These are phyloP conservation scores for Xerus rutilus DNA, from an alignment of 2,797 vertebrate genomes.

Conservation along the genomic window DNA sequence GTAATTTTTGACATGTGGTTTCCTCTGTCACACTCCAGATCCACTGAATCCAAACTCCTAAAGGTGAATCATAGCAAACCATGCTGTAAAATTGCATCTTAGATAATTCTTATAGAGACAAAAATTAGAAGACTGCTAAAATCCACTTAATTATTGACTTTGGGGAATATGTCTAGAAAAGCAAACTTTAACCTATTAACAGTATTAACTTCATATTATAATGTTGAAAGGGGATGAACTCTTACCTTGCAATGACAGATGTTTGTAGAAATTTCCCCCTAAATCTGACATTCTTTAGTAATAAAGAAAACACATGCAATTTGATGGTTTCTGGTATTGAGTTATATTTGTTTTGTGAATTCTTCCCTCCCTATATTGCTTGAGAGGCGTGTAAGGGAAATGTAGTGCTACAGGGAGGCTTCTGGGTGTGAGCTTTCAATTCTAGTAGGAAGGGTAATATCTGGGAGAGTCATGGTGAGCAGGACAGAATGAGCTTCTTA, in stretches of 20 bases:
- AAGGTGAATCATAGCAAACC: background rate
- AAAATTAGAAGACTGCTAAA: constrained; percentile 17
- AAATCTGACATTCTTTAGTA: background rate
- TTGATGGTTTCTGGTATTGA: background rate
- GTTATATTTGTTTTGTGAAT: background rate
- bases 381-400: background rate
- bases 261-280: background rate
- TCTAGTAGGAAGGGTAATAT: background rate
- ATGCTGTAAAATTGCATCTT: background rate
- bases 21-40: background rate
- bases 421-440: background rate
- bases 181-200: background rate
- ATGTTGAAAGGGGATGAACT: background rate
- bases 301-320: background rate
- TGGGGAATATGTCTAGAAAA: constrained; percentile 15
- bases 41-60: constrained; percentile 23
- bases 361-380: background rate
- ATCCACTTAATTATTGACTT: constrained; percentile 9
- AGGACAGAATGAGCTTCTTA: background rate
- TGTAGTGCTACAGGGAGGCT: background rate
- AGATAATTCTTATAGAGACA: background rate
- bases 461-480: background rate
- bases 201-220: background rate
- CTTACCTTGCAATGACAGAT: background rate
- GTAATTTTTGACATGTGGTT: background rate